Conservation (phyloP, 2,797 vertebrate genomes). For the Anisognathus igniventris region DNA sequence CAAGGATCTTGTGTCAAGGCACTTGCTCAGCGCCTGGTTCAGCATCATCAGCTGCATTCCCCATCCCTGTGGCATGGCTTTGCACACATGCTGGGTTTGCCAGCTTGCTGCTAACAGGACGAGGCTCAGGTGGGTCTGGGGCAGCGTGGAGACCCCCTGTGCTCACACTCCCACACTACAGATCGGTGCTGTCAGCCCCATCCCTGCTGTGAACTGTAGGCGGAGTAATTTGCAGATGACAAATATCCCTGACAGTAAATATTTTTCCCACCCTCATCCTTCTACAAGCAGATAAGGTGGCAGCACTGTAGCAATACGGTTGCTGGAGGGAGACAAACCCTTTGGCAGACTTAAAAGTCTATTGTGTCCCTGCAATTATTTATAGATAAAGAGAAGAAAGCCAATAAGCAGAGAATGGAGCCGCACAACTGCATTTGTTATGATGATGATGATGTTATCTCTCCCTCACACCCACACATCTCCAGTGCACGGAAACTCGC, state of each 20-base stretch:
- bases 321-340: constrained; percentile 56
- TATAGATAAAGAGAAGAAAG: constrained; percentile 62
- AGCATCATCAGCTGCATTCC: background rate
- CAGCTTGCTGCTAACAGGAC: fast-evolving
- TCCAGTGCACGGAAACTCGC: background rate
- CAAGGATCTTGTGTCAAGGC: background rate
- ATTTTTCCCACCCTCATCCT: constrained; percentile 46
- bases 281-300: constrained; percentile 61
- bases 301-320: constrained; percentile 22
- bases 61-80: background rate
- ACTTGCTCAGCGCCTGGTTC: background rate
- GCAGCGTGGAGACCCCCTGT: background rate
- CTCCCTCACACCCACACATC: background rate
- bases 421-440: constrained; percentile 25
- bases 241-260: constrained; percentile 60
- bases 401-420: constrained; percentile 29
- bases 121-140: background rate
- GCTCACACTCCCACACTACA: background rate
- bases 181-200: background rate
- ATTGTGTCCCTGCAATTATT: constrained; percentile 58
- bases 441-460: constrained; percentile 32
- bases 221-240: constrained; percentile 61
- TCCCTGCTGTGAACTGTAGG: background rate
- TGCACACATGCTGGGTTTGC: fast-evolving
- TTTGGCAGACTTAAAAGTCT: constrained; percentile 54